A percentile compares a stretch with the other conserved stretches of the same genome.
Evolutionary conservation across 1,140 invertebrate genomes (phyloP).

Genomic region (Cepaea nemoralis): DNA sequence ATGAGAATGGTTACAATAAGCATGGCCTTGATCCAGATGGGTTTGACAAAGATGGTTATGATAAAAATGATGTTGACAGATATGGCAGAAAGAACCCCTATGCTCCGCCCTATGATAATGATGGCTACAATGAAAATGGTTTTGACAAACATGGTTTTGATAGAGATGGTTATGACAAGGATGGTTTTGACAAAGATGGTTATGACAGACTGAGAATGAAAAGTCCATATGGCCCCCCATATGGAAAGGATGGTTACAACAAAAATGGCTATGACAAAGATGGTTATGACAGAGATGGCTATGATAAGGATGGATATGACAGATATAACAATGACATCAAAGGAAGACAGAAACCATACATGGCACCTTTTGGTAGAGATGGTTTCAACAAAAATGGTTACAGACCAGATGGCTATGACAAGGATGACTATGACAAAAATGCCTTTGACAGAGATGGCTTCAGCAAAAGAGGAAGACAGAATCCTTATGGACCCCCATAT

Average conservation of each 20-base stretch:
- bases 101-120: neutral
- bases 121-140: neutral
- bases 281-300: neutral
- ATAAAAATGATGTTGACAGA: neutral
- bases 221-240: neutral
- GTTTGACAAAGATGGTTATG: neutral
- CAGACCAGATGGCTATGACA: neutral
- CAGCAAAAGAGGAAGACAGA: neutral
- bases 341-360: constrained; percentile 8
- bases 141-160: constrained; percentile 10
- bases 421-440: constrained; percentile 4
- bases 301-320: constrained; percentile 3
- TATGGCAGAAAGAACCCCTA: neutral
- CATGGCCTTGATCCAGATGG: constrained; percentile 17
- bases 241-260: neutral
- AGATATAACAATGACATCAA: neutral
- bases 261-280: neutral
- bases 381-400: neutral
- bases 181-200: constrained; percentile 10
- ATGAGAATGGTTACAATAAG: constrained; percentile 3
- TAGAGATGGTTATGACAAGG: neutral
- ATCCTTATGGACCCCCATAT: neutral
- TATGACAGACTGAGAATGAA: neutral
- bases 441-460: constrained; percentile 4
- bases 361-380: neutral